phyloP scores from a whole-genome alignment of 2,113 vertebrate genomes.

The Tapirus terrestris region DNA sequence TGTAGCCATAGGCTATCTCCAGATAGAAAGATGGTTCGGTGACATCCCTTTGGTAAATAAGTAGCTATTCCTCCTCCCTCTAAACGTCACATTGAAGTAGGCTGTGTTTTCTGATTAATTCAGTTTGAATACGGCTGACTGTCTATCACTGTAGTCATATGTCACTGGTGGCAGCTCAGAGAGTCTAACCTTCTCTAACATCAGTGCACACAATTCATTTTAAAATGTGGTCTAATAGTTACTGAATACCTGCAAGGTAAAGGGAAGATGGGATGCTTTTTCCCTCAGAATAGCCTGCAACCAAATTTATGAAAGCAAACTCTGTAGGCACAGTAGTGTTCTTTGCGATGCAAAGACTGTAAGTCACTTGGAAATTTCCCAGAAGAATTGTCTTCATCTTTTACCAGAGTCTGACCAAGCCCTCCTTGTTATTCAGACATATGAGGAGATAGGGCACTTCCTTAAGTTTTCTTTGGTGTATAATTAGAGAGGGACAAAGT shows the following conservation, averaged over 20 bases:
- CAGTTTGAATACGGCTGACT: conserved; percentile 87
- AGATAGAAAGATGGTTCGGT: conserved; percentile 86
- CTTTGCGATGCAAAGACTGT: conserved; percentile 56
- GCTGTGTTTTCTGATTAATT: conserved; percentile 89
- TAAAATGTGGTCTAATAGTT: conserved; percentile 83
- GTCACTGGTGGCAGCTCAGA: conserved; percentile 86
- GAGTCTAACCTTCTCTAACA: conserved; percentile 88
- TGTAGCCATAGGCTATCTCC: conserved; percentile 89
- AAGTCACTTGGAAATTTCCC: conserved; percentile 40
- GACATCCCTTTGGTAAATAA: conserved; percentile 90
- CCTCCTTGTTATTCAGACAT: neutral
- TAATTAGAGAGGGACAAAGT: neutral
- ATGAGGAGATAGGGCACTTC: neutral
- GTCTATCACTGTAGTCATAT: conserved; percentile 87
- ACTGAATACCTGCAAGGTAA: conserved; percentile 81
- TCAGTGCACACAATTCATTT: conserved; percentile 85
- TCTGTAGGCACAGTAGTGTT: neutral
- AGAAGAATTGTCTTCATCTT: neutral
- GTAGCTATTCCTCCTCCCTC: conserved; percentile 83
- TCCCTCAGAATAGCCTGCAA: conserved; percentile 78
- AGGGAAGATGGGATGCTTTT: conserved; percentile 70
- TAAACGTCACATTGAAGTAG: conserved; percentile 87
- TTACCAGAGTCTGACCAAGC: conserved; percentile 26
- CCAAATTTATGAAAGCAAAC: conserved; percentile 67
- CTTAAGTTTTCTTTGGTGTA: neutral